Evolutionary conservation across 1,140 invertebrate genomes (phyloP), one percentile per base, ranked within the genome.

Genomic region (Cotesia chilonis): DNA sequence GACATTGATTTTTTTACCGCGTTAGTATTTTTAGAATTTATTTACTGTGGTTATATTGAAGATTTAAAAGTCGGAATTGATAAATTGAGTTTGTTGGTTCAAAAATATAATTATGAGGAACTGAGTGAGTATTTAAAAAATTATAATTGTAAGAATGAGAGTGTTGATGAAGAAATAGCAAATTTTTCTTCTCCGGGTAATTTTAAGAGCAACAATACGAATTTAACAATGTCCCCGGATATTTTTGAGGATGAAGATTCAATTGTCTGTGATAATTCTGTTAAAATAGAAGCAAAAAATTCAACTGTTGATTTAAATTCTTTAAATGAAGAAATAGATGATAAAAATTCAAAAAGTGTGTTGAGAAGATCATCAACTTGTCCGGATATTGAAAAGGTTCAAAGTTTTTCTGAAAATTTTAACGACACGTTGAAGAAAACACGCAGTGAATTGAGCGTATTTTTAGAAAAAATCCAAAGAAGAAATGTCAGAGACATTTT

Each of bases 381-480:
- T 55, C 66, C 37, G 54, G 4, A 54, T 36, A 52, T 3, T 17
- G 20, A 36, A 65, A 47, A 4, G 6, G 47, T 68, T 57, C 28
- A 51, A 70, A 38, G 14, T 9, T 59, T 51, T 59, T 12, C n/a
- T 52, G 4, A 35, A 37, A 2, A 78, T 67, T 38, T n/a, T 3
- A 28, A 51, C 12, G 80, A 78, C 68, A 20, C 7, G 4, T 20
- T 59, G 4, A 10, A 17, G 3, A 59, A 17, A 59, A 20, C 20
- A 5, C 57, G 57, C 1, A 78, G 77, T 69, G 64, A 84, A 63
- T 55, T 83, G 3, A 83, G 74, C 72, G 68, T 80, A 70, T 83
- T 79, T 71, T 81, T 84, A 38, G 81, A 80, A 55, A 77, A 80
- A 75, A 63, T 80, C 35, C 69, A 78, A 9, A 75, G 12, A 38